These are phyloP conservation scores for Megathymus violae DNA, from an alignment of 1,140 invertebrate genomes.

Conservation along the genomic window DNA sequence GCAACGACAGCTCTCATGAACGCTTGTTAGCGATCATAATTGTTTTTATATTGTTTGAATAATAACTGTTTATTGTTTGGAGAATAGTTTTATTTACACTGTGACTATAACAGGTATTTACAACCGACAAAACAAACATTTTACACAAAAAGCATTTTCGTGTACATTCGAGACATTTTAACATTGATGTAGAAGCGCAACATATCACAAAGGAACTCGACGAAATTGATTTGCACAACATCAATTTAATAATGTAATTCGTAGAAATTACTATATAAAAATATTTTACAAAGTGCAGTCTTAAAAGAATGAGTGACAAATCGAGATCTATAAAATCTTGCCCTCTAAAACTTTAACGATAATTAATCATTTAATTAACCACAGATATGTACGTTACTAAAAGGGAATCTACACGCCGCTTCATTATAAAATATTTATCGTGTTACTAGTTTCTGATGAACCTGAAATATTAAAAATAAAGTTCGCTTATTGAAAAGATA, in stretches of 20 bases:
- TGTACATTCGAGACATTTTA: slow-evolving; percentile 42
- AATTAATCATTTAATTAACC: slow-evolving; percentile 60
- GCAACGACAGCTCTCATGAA: slow-evolving; percentile 1
- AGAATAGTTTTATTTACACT: slow-evolving; percentile 81
- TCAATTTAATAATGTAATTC: slow-evolving; percentile 37
- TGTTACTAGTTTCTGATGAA: not conserved
- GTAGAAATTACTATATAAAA: slow-evolving; percentile 52
- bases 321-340: slow-evolving; percentile 44
- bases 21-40: slow-evolving; percentile 36
- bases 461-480: not conserved
- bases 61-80: slow-evolving; percentile 57
- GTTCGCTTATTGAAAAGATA: too few species aligned
- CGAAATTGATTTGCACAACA: slow-evolving; percentile 47
- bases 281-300: slow-evolving; percentile 67
- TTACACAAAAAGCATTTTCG: slow-evolving; percentile 56
- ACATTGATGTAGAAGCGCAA: slow-evolving; percentile 50
- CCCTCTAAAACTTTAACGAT: slow-evolving; percentile 27
- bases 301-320: slow-evolving; percentile 54
- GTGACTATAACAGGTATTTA: slow-evolving; percentile 58
- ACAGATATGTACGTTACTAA: slow-evolving; percentile 60
- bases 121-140: slow-evolving; percentile 56
- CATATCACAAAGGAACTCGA: slow-evolving; percentile 55
- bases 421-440: slow-evolving; percentile 1
- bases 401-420: slow-evolving; percentile 15
- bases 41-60: slow-evolving; percentile 55